Conservation (phyloP, 92 coral and sea anemone species). For the Muricea muricata region DNA sequence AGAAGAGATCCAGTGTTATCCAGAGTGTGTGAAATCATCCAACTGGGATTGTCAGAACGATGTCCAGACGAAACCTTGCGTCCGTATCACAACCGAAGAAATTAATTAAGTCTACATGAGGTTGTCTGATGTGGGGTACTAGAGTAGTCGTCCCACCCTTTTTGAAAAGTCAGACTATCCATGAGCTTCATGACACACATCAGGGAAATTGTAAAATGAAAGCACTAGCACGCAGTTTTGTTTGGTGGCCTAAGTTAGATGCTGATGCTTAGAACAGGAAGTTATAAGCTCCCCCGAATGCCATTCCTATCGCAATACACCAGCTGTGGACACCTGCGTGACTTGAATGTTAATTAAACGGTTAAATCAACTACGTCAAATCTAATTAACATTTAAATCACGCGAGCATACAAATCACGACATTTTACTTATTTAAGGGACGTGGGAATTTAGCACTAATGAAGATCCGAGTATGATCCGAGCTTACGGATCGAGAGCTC, state of each 20-base stretch:
- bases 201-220: conserved; percentile 64
- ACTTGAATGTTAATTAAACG: too few relatives aligned
- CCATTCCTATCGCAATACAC: conserved; percentile 59
- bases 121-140: conserved; percentile 60
- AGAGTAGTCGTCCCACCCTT: conserved; percentile 54
- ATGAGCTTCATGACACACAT: conserved; percentile 63
- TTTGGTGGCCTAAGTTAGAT: conserved; percentile 72
- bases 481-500: too few relatives aligned
- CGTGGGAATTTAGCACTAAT: too few relatives aligned
- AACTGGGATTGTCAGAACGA: conserved; percentile 52
- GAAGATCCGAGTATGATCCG: too few relatives aligned
- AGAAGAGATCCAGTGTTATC: too few relatives aligned
- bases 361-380: too few relatives aligned
- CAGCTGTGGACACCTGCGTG: too few relatives aligned
- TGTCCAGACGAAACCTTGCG: conserved; percentile 18
- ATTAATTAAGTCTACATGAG: conserved; percentile 67
- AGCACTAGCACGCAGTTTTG: conserved; percentile 56
- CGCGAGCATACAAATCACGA: too few relatives aligned
- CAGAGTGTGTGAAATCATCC: too few relatives aligned
- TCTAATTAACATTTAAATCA: too few relatives aligned
- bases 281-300: conserved; percentile 57
- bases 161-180: conserved; percentile 45
- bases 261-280: conserved; percentile 58
- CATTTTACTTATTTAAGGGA: too few relatives aligned
- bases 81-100: conserved; percentile 39